A percentile compares a stretch with the other conserved stretches of the same genome.
Conservation (phyloP, 2,113 vertebrate genomes). For the Malurus melanocephalus region DNA sequence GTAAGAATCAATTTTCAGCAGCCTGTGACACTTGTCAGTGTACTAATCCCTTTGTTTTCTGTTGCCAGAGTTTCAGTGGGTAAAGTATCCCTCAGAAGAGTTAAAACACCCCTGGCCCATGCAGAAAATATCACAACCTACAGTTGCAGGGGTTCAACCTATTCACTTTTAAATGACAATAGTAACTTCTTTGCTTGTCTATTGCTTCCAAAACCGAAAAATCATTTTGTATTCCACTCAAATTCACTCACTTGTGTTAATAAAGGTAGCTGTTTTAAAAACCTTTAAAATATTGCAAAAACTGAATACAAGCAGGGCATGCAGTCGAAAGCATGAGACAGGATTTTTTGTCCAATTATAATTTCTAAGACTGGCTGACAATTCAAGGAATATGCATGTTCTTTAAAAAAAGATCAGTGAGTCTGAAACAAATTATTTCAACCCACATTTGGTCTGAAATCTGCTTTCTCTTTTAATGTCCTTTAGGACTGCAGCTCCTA, state of each 20-base stretch:
- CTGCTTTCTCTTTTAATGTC: background rate
- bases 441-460: background rate
- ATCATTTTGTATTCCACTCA: background rate
- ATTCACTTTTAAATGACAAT: background rate
- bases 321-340: background rate
- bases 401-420: background rate
- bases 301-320: background rate
- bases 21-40: background rate
- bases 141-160: background rate
- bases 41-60: background rate
- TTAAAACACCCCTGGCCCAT: background rate
- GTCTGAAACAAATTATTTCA: background rate
- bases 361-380: background rate
- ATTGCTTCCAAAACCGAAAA: background rate
- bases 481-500: background rate
- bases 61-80: background rate
- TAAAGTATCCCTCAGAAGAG: background rate
- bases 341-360: background rate
- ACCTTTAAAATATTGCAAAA: background rate
- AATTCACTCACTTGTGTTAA: background rate
- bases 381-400: background rate
- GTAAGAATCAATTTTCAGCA: background rate
- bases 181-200: background rate
- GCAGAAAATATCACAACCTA: background rate
- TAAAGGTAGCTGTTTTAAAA: constrained; percentile 20